These are phyloP conservation scores for Pitta sordida DNA, from an alignment of 2,113 vertebrate species.

Conservation along the genomic window DNA sequence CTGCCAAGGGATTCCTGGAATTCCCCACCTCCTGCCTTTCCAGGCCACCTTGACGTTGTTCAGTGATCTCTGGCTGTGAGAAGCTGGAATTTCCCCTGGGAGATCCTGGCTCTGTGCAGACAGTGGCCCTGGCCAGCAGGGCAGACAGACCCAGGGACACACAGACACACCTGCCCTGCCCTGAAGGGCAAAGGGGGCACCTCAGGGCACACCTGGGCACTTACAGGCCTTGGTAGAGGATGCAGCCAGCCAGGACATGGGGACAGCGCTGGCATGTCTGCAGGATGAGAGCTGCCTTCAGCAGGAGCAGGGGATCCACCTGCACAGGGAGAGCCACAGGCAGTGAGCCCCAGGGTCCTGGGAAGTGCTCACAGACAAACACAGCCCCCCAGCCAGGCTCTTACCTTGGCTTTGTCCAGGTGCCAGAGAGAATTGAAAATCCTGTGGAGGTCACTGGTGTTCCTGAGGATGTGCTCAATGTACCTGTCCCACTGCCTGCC, in stretches of 20 bases:
- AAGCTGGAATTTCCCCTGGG: background rate
- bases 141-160: background rate
- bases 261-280: constrained; percentile 89
- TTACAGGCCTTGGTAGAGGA: constrained; percentile 87
- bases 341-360: background rate
- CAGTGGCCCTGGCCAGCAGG: background rate
- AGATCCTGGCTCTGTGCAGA: background rate
- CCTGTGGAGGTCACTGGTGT: constrained; percentile 79
- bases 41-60: background rate
- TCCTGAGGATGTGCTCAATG: constrained; percentile 77
- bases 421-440: constrained; percentile 87
- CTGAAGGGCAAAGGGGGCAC: background rate
- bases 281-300: constrained; percentile 93
- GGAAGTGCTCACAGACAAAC: too few species aligned
- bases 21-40: background rate
- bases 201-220: background rate
- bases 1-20: background rate
- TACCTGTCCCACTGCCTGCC: constrained; percentile 79
- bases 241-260: constrained; percentile 85
- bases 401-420: constrained; percentile 85
- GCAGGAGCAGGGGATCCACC: constrained; percentile 91
- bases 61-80: background rate
- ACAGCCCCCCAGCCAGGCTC: background rate
- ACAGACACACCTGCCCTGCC: background rate
- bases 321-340: constrained; percentile 12